These are phyloP conservation scores for Drosophila lutescens DNA, from an alignment of 2,888 invertebrate genomes.

Conservation along the genomic window DNA sequence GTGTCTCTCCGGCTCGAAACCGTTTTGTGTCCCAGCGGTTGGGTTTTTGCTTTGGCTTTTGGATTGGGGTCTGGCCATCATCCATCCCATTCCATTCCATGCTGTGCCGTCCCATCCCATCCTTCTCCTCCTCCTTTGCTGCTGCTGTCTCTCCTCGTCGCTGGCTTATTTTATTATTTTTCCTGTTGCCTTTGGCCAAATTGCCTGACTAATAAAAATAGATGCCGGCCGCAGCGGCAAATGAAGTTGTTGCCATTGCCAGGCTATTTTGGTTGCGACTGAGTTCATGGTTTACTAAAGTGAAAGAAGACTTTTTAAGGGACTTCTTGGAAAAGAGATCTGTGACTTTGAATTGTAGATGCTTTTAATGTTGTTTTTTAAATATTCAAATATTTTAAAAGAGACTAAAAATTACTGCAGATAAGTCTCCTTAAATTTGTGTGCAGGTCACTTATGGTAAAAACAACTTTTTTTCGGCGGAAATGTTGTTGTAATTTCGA, in stretches of 20 bases:
- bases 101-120: too few relatives aligned
- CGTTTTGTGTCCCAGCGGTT: constrained; percentile 34
- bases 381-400: too few relatives aligned
- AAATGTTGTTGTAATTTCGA: too few relatives aligned
- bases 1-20: constrained; percentile 44
- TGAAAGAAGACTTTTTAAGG: neutral
- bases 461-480: too few relatives aligned
- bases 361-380: neutral
- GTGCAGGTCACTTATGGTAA: too few relatives aligned
- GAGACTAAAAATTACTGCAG: too few relatives aligned
- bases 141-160: neutral
- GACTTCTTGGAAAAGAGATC: neutral
- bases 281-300: constrained; percentile 1
- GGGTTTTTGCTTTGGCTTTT: neutral
- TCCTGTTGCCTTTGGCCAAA: constrained; percentile 39
- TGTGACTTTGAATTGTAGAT: neutral
- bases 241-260: constrained; percentile 43
- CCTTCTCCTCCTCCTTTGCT: neutral
- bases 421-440: too few relatives aligned
- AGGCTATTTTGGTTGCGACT: constrained; percentile 10
- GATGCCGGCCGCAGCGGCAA: constrained; percentile 23
- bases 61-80: constrained; percentile 25
- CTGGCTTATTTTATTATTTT: constrained; percentile 29
- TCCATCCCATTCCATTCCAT: neutral
- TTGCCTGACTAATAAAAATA: constrained; percentile 43